Evolutionary conservation across 1,140 invertebrate species (phyloP).

Genomic region (Drosophila santomea): DNA sequence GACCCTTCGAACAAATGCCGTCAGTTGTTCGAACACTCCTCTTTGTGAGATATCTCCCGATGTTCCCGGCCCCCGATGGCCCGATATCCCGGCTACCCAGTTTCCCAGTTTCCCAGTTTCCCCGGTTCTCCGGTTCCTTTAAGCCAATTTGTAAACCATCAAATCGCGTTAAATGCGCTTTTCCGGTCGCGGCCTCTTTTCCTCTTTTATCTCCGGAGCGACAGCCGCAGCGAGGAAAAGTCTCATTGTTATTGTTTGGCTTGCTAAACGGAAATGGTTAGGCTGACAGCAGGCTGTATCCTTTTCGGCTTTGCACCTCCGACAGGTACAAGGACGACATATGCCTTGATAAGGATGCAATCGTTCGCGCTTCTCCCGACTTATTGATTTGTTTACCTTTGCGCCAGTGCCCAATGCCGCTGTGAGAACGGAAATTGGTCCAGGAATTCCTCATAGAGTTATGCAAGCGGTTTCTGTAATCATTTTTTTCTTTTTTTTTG

Average conservation of each 20-base stretch:
- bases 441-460: constrained; percentile 14
- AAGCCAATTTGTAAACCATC: constrained; percentile 83
- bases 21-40: constrained; percentile 49
- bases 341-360: constrained; percentile 57
- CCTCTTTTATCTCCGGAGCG: constrained; percentile 28
- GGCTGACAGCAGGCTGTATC: constrained; percentile 43
- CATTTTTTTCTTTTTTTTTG: constrained; percentile 6
- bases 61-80: constrained; percentile 1
- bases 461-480: constrained; percentile 4
- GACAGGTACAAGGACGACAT: constrained; percentile 62
- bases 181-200: constrained; percentile 67
- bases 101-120: constrained; percentile 5
- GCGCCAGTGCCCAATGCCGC: constrained; percentile 51
- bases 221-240: constrained; percentile 48
- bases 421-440: constrained; percentile 67
- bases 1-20: constrained; percentile 52
- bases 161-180: constrained; percentile 83
- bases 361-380: constrained; percentile 50
- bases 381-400: constrained; percentile 80
- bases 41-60: not conserved
- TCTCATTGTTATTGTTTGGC: constrained; percentile 77
- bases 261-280: constrained; percentile 79
- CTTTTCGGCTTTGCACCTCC: constrained; percentile 47
- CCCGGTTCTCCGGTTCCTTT: constrained; percentile 64
- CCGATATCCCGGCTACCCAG: not conserved